Conservation (phyloP, 2,797 vertebrate genomes). For the Eurystomus glaucurus region DNA sequence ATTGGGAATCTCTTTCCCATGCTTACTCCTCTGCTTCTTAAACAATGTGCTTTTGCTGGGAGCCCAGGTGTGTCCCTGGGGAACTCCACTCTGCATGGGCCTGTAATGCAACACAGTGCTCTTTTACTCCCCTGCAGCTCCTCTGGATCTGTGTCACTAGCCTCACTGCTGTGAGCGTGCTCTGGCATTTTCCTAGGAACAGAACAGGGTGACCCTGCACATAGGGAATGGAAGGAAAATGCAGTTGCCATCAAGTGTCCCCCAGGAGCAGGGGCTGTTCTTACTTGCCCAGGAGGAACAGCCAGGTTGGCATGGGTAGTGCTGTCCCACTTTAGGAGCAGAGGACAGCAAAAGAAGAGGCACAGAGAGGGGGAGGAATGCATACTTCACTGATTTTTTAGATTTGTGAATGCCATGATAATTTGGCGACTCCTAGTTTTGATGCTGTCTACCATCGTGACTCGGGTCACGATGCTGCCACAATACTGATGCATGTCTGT, state of each 20-base stretch:
- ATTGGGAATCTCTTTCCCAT: not conserved
- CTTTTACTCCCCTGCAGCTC: not conserved
- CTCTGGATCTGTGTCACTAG: not conserved
- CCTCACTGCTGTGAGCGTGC: rapidly evolving
- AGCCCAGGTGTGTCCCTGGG: not conserved
- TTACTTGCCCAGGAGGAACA: not conserved
- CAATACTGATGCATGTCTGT: not conserved
- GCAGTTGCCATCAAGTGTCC: not conserved
- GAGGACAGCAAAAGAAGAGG: not conserved
- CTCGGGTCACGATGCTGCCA: not conserved
- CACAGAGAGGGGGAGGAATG: not conserved
- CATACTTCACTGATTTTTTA: not conserved
- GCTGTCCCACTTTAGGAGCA: not conserved
- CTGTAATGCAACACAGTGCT: not conserved
- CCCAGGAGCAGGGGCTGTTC: rapidly evolving
- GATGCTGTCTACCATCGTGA: not conserved
- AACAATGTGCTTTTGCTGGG: not conserved
- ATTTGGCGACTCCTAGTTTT: not conserved
- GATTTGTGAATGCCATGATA: not conserved
- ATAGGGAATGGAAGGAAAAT: not conserved
- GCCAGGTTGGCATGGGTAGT: not conserved
- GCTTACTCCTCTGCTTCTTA: not conserved
- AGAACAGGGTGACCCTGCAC: not conserved
- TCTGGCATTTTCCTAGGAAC: not conserved
- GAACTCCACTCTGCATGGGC: not conserved